A percentile compares a stretch with the other conserved stretches of the same genome.
Evolutionary conservation across 1,140 invertebrate genomes (phyloP).

Genomic region (Pemphigus obesinymphae): DNA sequence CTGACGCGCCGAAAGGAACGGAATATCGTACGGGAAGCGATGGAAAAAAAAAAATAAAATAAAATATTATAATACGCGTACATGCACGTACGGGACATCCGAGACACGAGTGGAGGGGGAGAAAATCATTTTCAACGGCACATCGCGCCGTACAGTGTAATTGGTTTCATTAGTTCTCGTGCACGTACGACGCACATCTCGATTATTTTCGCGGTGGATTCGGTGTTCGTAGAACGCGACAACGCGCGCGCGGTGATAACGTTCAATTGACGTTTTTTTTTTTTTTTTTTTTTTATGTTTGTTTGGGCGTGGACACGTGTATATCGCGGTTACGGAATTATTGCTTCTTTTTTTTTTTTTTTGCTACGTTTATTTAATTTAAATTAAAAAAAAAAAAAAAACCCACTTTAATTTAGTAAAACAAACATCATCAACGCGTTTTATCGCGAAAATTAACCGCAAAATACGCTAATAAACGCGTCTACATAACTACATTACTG

Average conservation of each 20-base stretch:
- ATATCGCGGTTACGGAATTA: neutral
- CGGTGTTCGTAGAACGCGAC: neutral
- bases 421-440: neutral
- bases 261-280: neutral
- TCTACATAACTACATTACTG: no score
- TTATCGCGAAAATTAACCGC: neutral
- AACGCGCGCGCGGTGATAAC: neutral
- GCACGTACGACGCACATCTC: constrained; percentile 10
- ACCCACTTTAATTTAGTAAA: neutral
- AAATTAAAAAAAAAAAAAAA: neutral
- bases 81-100: neutral
- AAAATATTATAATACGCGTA: neutral
- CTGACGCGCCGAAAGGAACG: neutral
- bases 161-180: constrained; percentile 9
- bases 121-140: neutral
- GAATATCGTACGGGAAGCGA: constrained; percentile 3
- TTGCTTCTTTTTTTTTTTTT: neutral
- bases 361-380: neutral
- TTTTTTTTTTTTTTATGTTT: neutral
- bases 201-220: neutral
- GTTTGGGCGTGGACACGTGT: neutral
- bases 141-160: neutral
- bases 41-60: constrained; percentile 16
- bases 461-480: no score
- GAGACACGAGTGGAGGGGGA: neutral